Base-by-base conservation (phyloP, 2,888 invertebrate species). In the Habroteleia sp. region DNA sequence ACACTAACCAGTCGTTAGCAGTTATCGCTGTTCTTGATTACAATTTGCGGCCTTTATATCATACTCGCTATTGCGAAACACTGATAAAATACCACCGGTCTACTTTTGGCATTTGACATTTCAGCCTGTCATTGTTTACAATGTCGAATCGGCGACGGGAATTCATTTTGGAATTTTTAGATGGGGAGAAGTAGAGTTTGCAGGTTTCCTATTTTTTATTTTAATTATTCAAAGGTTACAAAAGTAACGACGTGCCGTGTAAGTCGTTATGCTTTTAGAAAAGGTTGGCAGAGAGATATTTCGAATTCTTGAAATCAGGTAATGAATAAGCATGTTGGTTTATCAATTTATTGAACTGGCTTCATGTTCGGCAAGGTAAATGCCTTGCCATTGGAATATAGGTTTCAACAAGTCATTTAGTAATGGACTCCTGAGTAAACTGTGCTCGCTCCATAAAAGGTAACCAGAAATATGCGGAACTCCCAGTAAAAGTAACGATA, bases 1-100 rank as follows among this genome's bases (percentile, higher is more conserved):
- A n/a, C n/a, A n/a, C n/a, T n/a, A n/a, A n/a, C n/a, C 60, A 68
- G 68, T 76, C 68, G 72, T 65, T 72, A 63, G 76, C 72, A 68
- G 72, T 72, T 72, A 76, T 76, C 76, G 76, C 68, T 68, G 48
- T 66, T 72, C 76, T 76, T 71, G 75, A 76, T 76, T 76, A 76
- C 75, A 71, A 72, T 76, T 76, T 72, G 75, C 72, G 66, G 54
- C 62, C 66, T 71, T 62, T 72, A 54, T 73, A 68, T 72, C 60
- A 41, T 56, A 63, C 46, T 72, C 10, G 39, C 16, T 11, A 39
- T 76, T 62, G 66, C 52, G 52, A 73, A 54, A 66, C 2, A 20
- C 31, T 46, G 60, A 66, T 60, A 66, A 73, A 65, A 65, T n/a
- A 46, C 44, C 37, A 8, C n/a, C 50, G 44, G 17, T 62, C 41